Conservation (phyloP, 1,140 invertebrate genomes). For the Gryon sp. region DNA sequence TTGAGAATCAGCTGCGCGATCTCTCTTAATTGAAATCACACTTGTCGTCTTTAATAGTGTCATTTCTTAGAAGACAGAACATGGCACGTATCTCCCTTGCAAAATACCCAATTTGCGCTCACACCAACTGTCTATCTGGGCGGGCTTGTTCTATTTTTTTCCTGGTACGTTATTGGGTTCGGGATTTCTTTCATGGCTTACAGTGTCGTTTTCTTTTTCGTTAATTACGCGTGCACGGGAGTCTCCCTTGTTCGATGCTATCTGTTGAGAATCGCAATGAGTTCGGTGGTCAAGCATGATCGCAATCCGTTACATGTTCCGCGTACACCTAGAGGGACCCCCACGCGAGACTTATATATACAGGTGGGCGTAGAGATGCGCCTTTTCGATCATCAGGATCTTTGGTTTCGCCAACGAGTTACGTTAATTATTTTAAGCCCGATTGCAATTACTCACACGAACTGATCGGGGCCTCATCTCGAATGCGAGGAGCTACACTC, state of each 20-base stretch:
- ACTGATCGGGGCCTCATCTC: constrained; percentile 58
- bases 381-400: constrained; percentile 10
- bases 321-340: constrained; percentile 31
- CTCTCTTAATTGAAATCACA: constrained; percentile 60
- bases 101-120: constrained; percentile 66
- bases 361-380: constrained; percentile 57
- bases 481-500: constrained; percentile 45
- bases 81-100: constrained; percentile 61
- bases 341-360: constrained; percentile 36
- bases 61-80: constrained; percentile 59
- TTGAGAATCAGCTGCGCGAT: constrained; percentile 18
- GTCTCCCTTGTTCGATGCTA: constrained; percentile 49
- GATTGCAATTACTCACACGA: constrained; percentile 67
- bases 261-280: constrained; percentile 62
- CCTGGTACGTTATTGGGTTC: constrained; percentile 7
- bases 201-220: constrained; percentile 48
- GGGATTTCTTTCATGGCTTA: constrained; percentile 2
- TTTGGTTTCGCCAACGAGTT: constrained; percentile 40
- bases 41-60: constrained; percentile 60
- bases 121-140: constrained; percentile 44
- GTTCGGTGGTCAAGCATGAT: constrained; percentile 45
- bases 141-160: constrained; percentile 35
- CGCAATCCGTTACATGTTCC: constrained; percentile 47
- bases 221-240: constrained; percentile 62
- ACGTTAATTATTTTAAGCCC: constrained; percentile 67